These are phyloP conservation scores for Corydoras maculifer DNA, from an alignment of 2,113 vertebrate genomes.

Conservation along the genomic window DNA sequence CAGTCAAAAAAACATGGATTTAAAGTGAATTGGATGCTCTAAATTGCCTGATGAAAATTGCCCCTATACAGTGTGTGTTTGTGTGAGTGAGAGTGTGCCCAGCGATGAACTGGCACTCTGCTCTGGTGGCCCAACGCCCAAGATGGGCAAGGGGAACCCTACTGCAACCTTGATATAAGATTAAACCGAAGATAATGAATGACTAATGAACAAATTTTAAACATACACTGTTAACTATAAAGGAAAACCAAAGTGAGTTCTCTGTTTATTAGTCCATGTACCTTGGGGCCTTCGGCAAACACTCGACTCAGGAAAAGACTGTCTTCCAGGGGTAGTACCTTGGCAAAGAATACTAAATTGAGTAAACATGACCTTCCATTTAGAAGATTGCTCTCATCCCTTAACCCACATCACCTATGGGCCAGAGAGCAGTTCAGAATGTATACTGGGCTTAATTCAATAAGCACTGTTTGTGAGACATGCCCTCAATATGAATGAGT, in stretches of 20 bases:
- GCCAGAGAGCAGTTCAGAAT: slow-evolving; percentile 47
- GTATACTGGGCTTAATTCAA: slow-evolving; percentile 50
- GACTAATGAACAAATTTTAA: neutral
- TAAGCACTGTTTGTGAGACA: slow-evolving; percentile 43
- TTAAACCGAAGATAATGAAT: no score
- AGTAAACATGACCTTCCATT: slow-evolving; percentile 55
- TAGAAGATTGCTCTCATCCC: slow-evolving; percentile 53
- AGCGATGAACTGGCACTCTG: no score
- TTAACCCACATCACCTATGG: slow-evolving; percentile 47
- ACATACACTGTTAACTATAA: neutral
- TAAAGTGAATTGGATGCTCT: no score
- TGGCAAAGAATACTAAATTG: slow-evolving; percentile 34
- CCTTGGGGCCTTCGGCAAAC: slow-evolving; percentile 1
- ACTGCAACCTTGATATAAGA: no score
- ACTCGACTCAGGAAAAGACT: neutral
- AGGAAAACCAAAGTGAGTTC: neutral
- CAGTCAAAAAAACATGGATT: no score
- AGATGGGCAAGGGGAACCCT: no score
- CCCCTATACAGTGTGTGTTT: no score
- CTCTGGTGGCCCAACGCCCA: no score
- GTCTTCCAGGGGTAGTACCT: slow-evolving; percentile 20
- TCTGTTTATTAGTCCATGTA: slow-evolving; percentile 4
- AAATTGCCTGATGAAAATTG: no score
- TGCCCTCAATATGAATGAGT: slow-evolving; percentile 45
- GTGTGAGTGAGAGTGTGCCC: no score